These are phyloP conservation scores for Gymnarchus niloticus DNA, from an alignment of 2,113 vertebrate genomes.

Conservation along the genomic window DNA sequence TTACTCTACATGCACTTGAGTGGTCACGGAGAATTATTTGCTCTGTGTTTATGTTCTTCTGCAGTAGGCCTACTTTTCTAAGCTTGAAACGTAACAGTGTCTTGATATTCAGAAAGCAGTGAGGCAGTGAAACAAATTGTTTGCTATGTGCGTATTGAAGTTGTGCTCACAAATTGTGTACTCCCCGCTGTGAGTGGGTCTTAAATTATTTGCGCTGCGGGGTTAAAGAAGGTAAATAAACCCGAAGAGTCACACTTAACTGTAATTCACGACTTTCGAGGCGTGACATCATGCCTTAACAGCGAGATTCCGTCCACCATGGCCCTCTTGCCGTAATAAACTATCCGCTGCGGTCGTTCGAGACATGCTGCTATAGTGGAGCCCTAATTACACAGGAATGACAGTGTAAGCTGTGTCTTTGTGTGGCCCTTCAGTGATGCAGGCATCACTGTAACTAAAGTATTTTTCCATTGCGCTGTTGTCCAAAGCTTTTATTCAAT, in stretches of 20 bases:
- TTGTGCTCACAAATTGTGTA: background rate
- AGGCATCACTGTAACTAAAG: slow-evolving; percentile 28
- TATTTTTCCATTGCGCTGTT: slow-evolving; percentile 16
- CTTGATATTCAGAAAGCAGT: background rate
- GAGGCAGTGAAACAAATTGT: background rate
- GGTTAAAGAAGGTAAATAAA: slow-evolving; percentile 45
- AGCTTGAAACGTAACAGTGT: background rate
- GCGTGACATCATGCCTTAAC: slow-evolving; percentile 54
- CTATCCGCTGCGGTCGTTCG: slow-evolving; percentile 46
- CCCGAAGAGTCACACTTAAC: slow-evolving; percentile 55
- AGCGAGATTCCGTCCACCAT: slow-evolving; percentile 34
- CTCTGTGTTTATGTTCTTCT: background rate
- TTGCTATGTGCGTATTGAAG: background rate
- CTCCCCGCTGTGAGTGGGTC: background rate
- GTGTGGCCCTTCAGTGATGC: slow-evolving; percentile 47
- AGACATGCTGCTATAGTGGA: slow-evolving; percentile 51
- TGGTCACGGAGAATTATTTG: background rate
- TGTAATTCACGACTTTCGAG: slow-evolving; percentile 50
- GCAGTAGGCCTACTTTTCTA: background rate
- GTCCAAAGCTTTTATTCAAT: slow-evolving; percentile 24
- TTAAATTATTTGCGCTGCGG: background rate
- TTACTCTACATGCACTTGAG: background rate
- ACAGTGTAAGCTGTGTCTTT: slow-evolving; percentile 49
- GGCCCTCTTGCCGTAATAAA: slow-evolving; percentile 40
- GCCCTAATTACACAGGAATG: slow-evolving; percentile 60